Evolutionary conservation across 2,888 invertebrate species (phyloP), one percentile per base, ranked within the genome.

Genomic region (Acleris literana): DNA sequence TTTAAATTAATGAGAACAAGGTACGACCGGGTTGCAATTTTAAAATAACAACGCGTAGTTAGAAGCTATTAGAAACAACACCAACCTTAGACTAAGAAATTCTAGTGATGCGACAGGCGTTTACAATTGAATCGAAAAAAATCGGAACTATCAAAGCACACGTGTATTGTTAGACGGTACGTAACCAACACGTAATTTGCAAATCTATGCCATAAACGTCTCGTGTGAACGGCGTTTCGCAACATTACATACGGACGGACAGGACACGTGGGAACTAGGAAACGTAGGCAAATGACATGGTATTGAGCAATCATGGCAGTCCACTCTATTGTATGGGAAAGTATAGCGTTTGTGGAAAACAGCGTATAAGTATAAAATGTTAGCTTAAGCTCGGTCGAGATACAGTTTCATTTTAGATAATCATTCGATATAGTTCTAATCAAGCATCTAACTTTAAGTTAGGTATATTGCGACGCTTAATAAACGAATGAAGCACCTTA

Each of bases 231-330:
- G 29, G 33, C 64, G 53, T 62, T 51, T 65, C 62, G 57, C 63
- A 58, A 65, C 64, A 54, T 63, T 65, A 63, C 62, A 51, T 56
- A 57, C 61, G 57, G 39, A 29, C 44, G 53, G 58, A 59, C 61
- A 65, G 61, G 61, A 65, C 61, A 66, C 65, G 65, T 66, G 65
- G 65, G 65, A 66, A 66, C 65, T 48, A 66, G 65, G 65, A 66
- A 66, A 61, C 39, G 61, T 44, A 65, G 22, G 57, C 65, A 61
- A 68, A 68, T 65, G 68, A 68, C 68, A 68, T 68, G 68, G 65
- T 61, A 61, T 61, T 66, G 61, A 66, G 65, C 65, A 66, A 66
- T 66, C 61, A 61, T 25, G 25, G 56, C 61, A 55, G 65, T 56
- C 65, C 65, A 25, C 18, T 16, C 64, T 54, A 65, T 65, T 65